These are phyloP conservation scores for Polietes domitor DNA, from an alignment of 2,888 invertebrate genomes.

Conservation along the genomic window DNA sequence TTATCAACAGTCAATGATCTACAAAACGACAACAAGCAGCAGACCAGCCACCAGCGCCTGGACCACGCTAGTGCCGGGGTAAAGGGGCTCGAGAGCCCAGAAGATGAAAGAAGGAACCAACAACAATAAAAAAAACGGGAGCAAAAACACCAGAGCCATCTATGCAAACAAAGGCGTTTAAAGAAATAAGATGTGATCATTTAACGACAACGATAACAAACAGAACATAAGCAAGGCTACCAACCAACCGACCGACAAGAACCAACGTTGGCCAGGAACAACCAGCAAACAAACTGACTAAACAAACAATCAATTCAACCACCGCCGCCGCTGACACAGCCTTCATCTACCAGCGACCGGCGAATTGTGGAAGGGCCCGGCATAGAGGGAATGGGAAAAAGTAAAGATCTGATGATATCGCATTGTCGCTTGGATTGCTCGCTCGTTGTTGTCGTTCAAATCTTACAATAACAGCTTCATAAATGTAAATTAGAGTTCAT, in stretches of 20 bases:
- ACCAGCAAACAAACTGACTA: background rate
- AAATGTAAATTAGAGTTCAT: conserved; percentile 80
- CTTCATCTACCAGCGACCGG: background rate
- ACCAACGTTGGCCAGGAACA: background rate
- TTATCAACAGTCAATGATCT: conserved; percentile 63
- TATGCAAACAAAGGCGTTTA: conserved; percentile 58
- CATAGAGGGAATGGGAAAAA: background rate
- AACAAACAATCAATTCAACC: conserved; percentile 31
- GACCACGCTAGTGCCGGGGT: background rate
- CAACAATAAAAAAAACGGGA: conserved; percentile 55
- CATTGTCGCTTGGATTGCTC: background rate
- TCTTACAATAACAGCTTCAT: conserved; percentile 77
- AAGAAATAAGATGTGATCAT: conserved; percentile 60
- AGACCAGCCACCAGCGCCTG: background rate
- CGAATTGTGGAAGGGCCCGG: background rate
- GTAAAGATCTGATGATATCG: conserved; percentile 47
- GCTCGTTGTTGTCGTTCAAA: conserved; percentile 39
- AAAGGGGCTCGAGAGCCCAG: background rate
- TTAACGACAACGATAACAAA: conserved; percentile 59
- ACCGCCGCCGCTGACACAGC: conserved; percentile 14
- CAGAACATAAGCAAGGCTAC: background rate
- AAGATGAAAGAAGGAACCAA: background rate
- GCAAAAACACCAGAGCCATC: conserved; percentile 46
- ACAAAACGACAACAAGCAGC: conserved; percentile 44
- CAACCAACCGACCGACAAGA: background rate